Evolutionary conservation across 2,888 invertebrate genomes (phyloP).

Genomic region (Pegoplata infirma): DNA sequence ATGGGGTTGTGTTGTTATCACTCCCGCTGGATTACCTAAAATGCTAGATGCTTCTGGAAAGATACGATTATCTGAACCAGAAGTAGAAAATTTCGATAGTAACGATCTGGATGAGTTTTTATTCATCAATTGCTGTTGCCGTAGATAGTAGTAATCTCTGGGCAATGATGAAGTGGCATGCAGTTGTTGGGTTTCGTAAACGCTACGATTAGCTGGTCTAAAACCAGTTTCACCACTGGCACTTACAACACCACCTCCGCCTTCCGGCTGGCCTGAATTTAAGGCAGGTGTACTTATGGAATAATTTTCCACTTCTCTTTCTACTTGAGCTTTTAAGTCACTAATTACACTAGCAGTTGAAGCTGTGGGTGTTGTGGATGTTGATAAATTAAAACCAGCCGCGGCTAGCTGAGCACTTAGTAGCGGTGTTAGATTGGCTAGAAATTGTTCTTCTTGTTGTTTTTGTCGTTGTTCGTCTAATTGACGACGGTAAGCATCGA

Average conservation of each 20-base stretch:
- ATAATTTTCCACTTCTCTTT: constrained; percentile 52
- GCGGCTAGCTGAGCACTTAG: constrained; percentile 72
- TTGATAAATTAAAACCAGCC: constrained; percentile 68
- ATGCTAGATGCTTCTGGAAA: constrained; percentile 71
- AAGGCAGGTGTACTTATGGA: constrained; percentile 65
- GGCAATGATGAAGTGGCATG: constrained; percentile 73
- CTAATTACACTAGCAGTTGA: constrained; percentile 74
- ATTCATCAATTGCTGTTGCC: constrained; percentile 75
- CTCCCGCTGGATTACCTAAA: constrained; percentile 67
- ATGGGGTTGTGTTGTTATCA: constrained; percentile 72
- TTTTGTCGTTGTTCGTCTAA: constrained; percentile 77
- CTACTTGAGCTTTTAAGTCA: constrained; percentile 68
- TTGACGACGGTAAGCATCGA: constrained; percentile 77
- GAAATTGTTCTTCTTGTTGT: constrained; percentile 76
- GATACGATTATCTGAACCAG: constrained; percentile 74
- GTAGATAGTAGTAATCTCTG: constrained; percentile 76
- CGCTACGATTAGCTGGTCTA: constrained; percentile 62
- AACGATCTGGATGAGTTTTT: constrained; percentile 73
- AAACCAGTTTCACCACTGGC: constrained; percentile 50
- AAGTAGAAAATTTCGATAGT: constrained; percentile 74
- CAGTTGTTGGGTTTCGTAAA: constrained; percentile 59
- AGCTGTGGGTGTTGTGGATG: constrained; percentile 71
- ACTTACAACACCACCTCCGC: constrained; percentile 7
- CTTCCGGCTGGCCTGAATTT: constrained; percentile 47
- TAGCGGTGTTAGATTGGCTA: constrained; percentile 73